Percentiles rank a stretch among this genome's conserved stretches.
phyloP scores from a whole-genome alignment of 2,888 invertebrate species.

The Anagyrus pseudococci region DNA sequence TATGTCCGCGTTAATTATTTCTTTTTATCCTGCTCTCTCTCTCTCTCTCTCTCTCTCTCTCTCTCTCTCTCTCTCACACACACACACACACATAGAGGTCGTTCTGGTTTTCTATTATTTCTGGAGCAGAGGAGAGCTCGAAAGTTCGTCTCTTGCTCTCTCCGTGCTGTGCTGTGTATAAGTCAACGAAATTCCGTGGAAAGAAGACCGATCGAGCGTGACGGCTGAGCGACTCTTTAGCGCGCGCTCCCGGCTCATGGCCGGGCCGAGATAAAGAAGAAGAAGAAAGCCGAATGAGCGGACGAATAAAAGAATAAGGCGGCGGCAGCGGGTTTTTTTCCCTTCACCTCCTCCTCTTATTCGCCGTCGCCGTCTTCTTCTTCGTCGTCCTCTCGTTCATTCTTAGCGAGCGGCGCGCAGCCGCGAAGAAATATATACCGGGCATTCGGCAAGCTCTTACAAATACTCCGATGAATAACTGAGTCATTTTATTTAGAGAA shows the following conservation, averaged over 20 bases:
- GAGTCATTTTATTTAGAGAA: constrained; percentile 61
- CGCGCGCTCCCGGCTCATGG: constrained; percentile 1
- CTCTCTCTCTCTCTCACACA: neutral
- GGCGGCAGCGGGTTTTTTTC: too few species aligned
- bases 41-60: neutral
- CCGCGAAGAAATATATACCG: too few species aligned
- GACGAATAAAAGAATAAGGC: constrained; percentile 42
- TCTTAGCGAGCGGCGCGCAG: too few species aligned
- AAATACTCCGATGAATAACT: constrained; percentile 62
- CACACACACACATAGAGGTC: neutral
- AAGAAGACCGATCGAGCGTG: constrained; percentile 39
- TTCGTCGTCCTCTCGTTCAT: too few species aligned
- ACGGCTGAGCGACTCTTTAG: constrained; percentile 30
- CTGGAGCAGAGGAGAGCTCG: constrained; percentile 11
- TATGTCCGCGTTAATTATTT: constrained; percentile 36
- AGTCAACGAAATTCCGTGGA: constrained; percentile 36
- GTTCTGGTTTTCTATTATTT: constrained; percentile 28
- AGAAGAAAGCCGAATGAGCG: constrained; percentile 37
- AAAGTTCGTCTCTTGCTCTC: neutral
- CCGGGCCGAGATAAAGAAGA: constrained; percentile 13
- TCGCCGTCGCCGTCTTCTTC: too few species aligned
- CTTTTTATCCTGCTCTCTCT: constrained; percentile 3
- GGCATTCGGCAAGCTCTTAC: too few species aligned
- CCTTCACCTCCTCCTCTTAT: too few species aligned
- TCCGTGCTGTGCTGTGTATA: neutral